Conservation (phyloP, 2,797 vertebrate species). For the Parotocinclus haroldoi region DNA sequence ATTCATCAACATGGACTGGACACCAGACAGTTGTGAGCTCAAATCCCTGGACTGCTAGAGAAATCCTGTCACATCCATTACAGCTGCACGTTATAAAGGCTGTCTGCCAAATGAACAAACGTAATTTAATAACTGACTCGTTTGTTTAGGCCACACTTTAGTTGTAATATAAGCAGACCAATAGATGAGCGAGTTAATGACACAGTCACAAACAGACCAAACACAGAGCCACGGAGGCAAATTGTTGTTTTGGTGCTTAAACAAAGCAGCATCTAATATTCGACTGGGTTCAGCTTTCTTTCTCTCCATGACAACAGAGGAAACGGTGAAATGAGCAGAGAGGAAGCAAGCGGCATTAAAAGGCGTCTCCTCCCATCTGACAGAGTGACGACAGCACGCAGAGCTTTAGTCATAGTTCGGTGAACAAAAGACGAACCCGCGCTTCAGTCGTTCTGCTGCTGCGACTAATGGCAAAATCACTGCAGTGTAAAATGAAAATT, state of each 20-base stretch:
- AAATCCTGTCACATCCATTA: no score
- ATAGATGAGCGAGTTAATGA: slow-evolving; percentile 33
- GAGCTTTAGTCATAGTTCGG: slow-evolving; percentile 75
- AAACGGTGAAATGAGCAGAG: slow-evolving; percentile 45
- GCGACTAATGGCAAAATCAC: slow-evolving; percentile 75
- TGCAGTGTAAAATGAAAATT: slow-evolving; percentile 82
- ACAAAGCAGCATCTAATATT: slow-evolving; percentile 59
- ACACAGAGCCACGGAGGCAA: slow-evolving; percentile 26
- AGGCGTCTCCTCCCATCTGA: slow-evolving; percentile 56
- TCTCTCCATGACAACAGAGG: slow-evolving; percentile 38
- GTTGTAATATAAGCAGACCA: slow-evolving; percentile 27
- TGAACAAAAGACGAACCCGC: slow-evolving; percentile 67
- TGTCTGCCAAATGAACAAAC: no score
- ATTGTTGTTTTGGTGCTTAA: slow-evolving; percentile 42
- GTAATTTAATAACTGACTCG: no score
- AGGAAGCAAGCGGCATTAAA: slow-evolving; percentile 34
- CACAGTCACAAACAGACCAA: slow-evolving; percentile 27
- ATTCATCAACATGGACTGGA: no score
- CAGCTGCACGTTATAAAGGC: no score
- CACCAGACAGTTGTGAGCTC: no score
- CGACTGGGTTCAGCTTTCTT: slow-evolving; percentile 59
- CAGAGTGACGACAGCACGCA: slow-evolving; percentile 35
- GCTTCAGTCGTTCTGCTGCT: slow-evolving; percentile 71
- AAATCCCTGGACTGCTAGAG: no score
- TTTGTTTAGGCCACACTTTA: not conserved